Base-by-base conservation (phyloP, 2,888 invertebrate genomes). In the Eupithecia subumbrata region DNA sequence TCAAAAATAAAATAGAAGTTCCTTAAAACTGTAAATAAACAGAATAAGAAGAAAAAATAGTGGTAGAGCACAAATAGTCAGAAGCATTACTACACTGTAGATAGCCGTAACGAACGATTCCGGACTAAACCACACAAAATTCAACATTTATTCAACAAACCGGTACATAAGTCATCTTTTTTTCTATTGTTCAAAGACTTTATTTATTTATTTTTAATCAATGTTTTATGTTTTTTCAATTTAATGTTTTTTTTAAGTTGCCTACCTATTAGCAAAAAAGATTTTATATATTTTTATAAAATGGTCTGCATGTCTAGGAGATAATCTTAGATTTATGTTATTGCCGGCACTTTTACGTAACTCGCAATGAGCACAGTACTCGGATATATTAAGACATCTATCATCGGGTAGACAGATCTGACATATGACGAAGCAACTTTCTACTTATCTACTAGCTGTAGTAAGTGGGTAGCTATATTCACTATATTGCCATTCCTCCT, bases 401-500 rank as follows among this genome's bases (percentile, higher is more conserved):
- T 67, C 66, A 40, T 37, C n/a, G 40, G n/a, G 11, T n/a, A 67
- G 66, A 67, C 37, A n/a, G 12, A 40, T 67, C 66, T 67, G 66
- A 40, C 40, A 67, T 12, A 37, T 67, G 66, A 67, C 37, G 40
- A 67, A 40, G 37, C 66, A 67, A 67, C 66, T 67, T 67, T 67
- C 66, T 37, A 67, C 12, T 67, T 22, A 67, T 64, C 11, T 67
- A n/a, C 37, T 66, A 37, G 34, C 7, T 37, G 37, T 37, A 34
- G 16, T 66, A 34, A 66, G 37, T 34, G 8, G 18, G 18, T 52
- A 14, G 37, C 4, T 40, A 14, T 43, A 56, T 22, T 48, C 48
- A 48, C 48, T 9, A 48, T 48, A 18, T 48, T 40, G 40, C 37
- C n/a, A n/a, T n/a, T n/a, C n/a, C n/a, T n/a, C n/a, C 30, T 30